Conservation (phyloP, 2,888 invertebrate genomes). For the Chrysolina oricalcia region DNA sequence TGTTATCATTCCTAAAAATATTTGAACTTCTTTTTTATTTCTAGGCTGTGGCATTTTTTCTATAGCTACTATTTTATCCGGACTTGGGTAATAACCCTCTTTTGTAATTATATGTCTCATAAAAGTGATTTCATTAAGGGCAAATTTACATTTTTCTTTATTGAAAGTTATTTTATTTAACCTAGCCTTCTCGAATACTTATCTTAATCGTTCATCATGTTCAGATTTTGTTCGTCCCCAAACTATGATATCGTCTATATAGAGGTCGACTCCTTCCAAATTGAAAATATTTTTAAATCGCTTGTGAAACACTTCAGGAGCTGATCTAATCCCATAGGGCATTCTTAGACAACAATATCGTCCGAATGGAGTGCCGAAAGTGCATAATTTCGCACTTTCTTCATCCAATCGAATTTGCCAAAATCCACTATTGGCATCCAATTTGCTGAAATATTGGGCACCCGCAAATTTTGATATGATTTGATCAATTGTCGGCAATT, state of each 20-base stretch:
- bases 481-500: too few species aligned
- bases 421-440: too few species aligned
- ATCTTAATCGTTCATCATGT: conserved; percentile 39
- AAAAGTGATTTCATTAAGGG: conserved; percentile 41
- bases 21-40: conserved; percentile 43
- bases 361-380: conserved; percentile 47
- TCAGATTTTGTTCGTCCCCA: conserved; percentile 37
- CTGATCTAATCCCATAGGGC: conserved; percentile 43
- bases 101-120: conserved; percentile 47
- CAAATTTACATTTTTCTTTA: too few species aligned
- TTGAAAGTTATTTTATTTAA: too few species aligned
- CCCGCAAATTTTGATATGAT: too few species aligned
- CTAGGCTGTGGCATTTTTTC: conserved; percentile 31
- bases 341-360: conserved; percentile 41
- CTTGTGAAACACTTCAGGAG: too few species aligned
- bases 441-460: too few species aligned
- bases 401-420: conserved; percentile 32
- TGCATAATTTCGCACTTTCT: too few species aligned
- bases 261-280: too few species aligned
- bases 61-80: conserved; percentile 41
- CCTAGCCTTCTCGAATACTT: conserved; percentile 39
- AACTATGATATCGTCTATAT: too few species aligned
- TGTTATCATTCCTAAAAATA: conserved; percentile 44
- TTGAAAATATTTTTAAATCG: too few species aligned
- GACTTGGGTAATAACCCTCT: conserved; percentile 20